These are phyloP conservation scores for Varroa destructor DNA, from an alignment of 1,140 invertebrate genomes.

Conservation along the genomic window DNA sequence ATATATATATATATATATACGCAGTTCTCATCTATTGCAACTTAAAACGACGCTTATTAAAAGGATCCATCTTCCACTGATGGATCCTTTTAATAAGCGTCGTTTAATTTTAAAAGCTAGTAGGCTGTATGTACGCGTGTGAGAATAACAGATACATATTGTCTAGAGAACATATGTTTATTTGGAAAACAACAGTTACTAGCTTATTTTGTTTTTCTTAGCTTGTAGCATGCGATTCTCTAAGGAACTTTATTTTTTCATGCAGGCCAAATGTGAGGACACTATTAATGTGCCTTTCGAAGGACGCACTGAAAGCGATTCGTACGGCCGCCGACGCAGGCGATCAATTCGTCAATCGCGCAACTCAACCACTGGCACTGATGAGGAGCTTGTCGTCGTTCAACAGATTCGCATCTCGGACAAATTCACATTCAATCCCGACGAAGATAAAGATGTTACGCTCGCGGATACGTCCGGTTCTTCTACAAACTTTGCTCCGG, in stretches of 20 bases:
- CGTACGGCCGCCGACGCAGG: conserved; percentile 30
- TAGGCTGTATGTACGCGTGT: too few species aligned
- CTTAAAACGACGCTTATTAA: conserved; percentile 57
- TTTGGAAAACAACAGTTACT: neutral
- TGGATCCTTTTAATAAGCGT: conserved; percentile 50
- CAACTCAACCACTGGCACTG: conserved; percentile 38
- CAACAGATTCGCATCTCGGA: conserved; percentile 82
- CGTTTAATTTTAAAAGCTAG: neutral
- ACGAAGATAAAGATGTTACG: conserved; percentile 32
- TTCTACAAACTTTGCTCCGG: conserved; percentile 28
- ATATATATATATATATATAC: conserved; percentile 3
- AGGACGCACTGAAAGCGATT: conserved; percentile 43
- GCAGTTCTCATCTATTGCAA: conserved; percentile 25
- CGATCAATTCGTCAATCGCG: neutral
- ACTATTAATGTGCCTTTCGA: conserved; percentile 64
- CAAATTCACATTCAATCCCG: conserved; percentile 51
- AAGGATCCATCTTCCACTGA: conserved; percentile 79
- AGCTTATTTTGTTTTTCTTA: too few species aligned
- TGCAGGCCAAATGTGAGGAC: conserved; percentile 61
- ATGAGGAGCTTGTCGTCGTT: conserved; percentile 67
- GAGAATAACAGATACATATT: too few species aligned
- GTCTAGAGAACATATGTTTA: too few species aligned
- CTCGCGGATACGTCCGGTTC: conserved; percentile 30
- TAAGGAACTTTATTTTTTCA: conserved; percentile 37
- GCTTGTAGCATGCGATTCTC: too few species aligned